Conservation (phyloP, 1,140 invertebrate species). For the Pseudomyrmex cubaensis region DNA sequence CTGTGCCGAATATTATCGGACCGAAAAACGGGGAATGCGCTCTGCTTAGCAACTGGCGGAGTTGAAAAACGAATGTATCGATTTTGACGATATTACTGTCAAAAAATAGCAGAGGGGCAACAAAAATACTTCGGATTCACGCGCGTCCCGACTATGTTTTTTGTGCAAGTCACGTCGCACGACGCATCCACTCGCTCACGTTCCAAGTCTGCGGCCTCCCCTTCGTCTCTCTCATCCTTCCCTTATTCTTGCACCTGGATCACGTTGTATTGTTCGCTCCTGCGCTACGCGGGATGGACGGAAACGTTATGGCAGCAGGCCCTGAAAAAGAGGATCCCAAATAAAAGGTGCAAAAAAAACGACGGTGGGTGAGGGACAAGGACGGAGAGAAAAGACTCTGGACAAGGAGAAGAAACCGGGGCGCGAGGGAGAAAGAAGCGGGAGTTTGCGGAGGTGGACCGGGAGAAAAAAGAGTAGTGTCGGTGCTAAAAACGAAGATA, state of each 20-base stretch:
- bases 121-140: conserved; percentile 44
- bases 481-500: conserved; percentile 5
- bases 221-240: conserved; percentile 23
- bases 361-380: not conserved
- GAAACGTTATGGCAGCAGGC: conserved; percentile 67
- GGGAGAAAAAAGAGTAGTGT: conserved; percentile 4
- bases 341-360: conserved; percentile 62
- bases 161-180: conserved; percentile 35
- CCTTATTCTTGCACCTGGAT: conserved; percentile 69
- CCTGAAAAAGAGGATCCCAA: conserved; percentile 66
- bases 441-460: conserved; percentile 37
- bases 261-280: conserved; percentile 70
- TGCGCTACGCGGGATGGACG: conserved; percentile 57
- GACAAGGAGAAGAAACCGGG: conserved; percentile 40
- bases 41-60: conserved; percentile 8
- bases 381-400: not conserved
- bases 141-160: conserved; percentile 58
- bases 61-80: not conserved
- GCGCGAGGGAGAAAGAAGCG: not conserved
- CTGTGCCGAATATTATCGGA: conserved; percentile 16
- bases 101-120: conserved; percentile 14
- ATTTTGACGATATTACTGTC: conserved; percentile 16
- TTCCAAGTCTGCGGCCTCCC: conserved; percentile 4
- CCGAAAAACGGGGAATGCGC: not conserved
- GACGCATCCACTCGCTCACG: conserved; percentile 20